These are phyloP conservation scores for Globia sparganii DNA, from an alignment of 2,888 invertebrate species.

Conservation along the genomic window DNA sequence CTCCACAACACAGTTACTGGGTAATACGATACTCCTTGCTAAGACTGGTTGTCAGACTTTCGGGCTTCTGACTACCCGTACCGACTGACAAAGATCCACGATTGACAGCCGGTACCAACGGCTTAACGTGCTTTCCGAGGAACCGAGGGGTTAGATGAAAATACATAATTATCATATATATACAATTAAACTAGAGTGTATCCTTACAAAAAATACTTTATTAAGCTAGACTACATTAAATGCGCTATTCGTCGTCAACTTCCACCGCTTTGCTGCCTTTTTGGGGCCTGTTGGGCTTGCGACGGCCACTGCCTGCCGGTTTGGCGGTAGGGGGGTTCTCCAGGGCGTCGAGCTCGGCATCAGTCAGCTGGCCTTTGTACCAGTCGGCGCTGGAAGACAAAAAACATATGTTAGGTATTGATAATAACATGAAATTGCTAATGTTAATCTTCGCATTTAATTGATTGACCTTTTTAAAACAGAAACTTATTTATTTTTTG, in stretches of 20 bases:
- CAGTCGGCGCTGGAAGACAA: conserved; percentile 93
- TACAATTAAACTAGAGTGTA: conserved; percentile 32
- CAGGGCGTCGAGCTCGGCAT: conserved; percentile 94
- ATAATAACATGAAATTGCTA: background rate
- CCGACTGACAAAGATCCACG: no score
- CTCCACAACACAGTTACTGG: no score
- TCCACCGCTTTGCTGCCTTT: conserved; percentile 80
- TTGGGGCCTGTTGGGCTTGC: conserved; percentile 85
- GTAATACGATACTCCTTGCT: no score
- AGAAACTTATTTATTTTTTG: background rate
- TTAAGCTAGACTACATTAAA: conserved; percentile 75
- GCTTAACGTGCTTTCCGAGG: background rate
- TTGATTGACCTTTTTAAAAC: background rate
- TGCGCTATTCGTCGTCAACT: conserved; percentile 71
- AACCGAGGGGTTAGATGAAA: background rate
- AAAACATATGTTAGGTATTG: background rate
- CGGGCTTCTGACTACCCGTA: no score
- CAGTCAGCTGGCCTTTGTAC: conserved; percentile 96
- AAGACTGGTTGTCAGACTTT: no score
- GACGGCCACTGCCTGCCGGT: conserved; percentile 79
- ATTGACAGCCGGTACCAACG: no score
- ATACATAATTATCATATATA: background rate
- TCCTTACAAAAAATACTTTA: conserved; percentile 76
- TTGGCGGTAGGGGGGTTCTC: conserved; percentile 94
- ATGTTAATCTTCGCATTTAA: background rate